These are phyloP conservation scores for Nerophis ophidion DNA, from an alignment of 2,113 vertebrate species.

Conservation along the genomic window DNA sequence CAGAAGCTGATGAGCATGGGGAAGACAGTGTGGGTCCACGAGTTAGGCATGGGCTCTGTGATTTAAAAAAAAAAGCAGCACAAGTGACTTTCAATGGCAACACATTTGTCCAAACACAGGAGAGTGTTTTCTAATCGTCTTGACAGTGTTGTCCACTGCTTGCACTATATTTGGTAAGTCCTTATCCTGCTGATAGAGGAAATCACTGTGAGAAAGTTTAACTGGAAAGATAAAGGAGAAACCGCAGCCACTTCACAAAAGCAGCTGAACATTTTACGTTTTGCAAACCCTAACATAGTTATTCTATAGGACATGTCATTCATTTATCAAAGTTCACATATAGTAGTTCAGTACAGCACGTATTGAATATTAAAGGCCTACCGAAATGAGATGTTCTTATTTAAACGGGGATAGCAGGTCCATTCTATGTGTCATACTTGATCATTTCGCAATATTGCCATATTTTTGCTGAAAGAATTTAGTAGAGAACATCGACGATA, in stretches of 20 bases:
- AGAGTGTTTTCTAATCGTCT: constrained; percentile 20
- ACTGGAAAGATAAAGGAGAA: constrained; percentile 34
- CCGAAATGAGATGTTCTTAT: too few species aligned
- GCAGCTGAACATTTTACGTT: constrained; percentile 28
- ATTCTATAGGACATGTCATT: neutral
- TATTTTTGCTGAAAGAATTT: too few species aligned
- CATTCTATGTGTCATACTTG: too few species aligned
- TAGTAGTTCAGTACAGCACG: too few species aligned
- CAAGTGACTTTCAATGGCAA: constrained; percentile 25
- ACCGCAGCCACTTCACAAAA: constrained; percentile 19
- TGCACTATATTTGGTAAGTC: constrained; percentile 32
- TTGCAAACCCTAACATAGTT: neutral
- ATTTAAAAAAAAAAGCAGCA: constrained; percentile 19
- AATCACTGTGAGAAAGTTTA: constrained; percentile 45
- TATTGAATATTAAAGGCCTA: neutral
- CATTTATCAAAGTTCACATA: neutral
- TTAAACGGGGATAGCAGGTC: too few species aligned
- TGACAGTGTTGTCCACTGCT: constrained; percentile 25
- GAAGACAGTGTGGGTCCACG: neutral
- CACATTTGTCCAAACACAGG: constrained; percentile 8
- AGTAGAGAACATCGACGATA: too few species aligned
- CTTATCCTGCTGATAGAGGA: constrained; percentile 43
- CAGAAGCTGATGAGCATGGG: constrained; percentile 13
- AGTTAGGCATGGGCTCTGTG: constrained; percentile 25
- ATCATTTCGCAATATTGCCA: too few species aligned